These are phyloP conservation scores for Nephrotoma appendiculata DNA, from an alignment of 2,888 invertebrate genomes.

Conservation along the genomic window DNA sequence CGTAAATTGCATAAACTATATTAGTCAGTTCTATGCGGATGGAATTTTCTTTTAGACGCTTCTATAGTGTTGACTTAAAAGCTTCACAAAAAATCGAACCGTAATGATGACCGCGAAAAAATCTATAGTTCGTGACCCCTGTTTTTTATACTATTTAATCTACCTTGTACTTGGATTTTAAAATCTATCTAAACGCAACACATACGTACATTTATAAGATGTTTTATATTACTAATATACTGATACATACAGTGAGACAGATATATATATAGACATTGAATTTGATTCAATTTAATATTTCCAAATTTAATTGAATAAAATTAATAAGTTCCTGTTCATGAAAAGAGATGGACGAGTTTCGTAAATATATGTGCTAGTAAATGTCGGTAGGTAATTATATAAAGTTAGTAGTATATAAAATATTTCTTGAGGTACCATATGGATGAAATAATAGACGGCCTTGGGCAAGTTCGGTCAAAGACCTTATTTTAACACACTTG, in stretches of 20 bases:
- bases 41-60: too few relatives aligned
- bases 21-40: too few relatives aligned
- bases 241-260: not conserved
- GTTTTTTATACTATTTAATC: not conserved
- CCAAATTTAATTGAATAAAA: slow-evolving; percentile 2
- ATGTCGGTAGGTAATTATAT: not conserved
- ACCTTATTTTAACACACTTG: not conserved
- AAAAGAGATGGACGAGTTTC: not conserved
- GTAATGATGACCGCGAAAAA: too few relatives aligned
- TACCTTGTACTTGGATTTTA: not conserved
- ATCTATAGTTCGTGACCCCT: too few relatives aligned
- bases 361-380: not conserved
- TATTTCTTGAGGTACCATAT: not conserved
- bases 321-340: slow-evolving; percentile 4
- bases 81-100: too few relatives aligned
- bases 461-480: not conserved
- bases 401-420: not conserved
- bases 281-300: slow-evolving; percentile 1
- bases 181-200: not conserved
- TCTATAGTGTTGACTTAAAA: too few relatives aligned
- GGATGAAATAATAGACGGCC: not conserved
- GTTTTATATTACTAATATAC: not conserved
- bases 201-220: not conserved
- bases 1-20: too few relatives aligned
- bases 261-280: not conserved